These are phyloP conservation scores for Corella eumyota DNA, from an alignment of 23 tunicate species.

Conservation along the genomic window DNA sequence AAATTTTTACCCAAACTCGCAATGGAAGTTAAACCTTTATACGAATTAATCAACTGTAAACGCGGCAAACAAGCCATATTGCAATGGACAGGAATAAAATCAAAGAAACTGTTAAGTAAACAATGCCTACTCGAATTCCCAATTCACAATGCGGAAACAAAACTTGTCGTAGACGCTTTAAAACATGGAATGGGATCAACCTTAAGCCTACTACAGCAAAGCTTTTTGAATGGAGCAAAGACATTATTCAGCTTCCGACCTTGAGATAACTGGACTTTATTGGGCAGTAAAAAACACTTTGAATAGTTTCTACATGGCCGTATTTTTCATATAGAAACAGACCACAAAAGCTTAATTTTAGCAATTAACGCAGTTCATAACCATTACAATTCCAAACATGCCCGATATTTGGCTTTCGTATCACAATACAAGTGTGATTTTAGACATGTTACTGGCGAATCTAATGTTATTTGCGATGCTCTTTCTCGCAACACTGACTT, in stretches of 20 bases:
- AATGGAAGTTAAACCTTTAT: background rate
- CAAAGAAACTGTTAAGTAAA: background rate
- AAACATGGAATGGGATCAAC: background rate
- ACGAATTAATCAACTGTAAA: background rate
- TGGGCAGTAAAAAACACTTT: background rate
- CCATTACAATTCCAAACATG: background rate
- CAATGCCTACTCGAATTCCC: background rate
- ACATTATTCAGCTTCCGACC: constrained; percentile 3
- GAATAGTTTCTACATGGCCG: background rate
- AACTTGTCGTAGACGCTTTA: background rate
- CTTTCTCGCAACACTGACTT: constrained; percentile 1
- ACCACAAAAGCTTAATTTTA: constrained; percentile 1
- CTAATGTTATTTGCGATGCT: background rate
- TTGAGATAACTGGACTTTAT: background rate
- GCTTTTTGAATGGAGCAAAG: background rate
- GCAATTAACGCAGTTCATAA: background rate
- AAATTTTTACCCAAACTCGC: background rate
- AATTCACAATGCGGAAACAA: background rate
- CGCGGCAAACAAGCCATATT: background rate
- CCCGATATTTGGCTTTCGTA: constrained; percentile 2
- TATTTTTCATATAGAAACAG: background rate
- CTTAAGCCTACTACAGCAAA: background rate
- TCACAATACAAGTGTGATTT: background rate
- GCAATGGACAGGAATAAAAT: background rate
- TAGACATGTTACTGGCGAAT: background rate